Evolutionary conservation across 2,797 vertebrate species (phyloP), one percentile per base, ranked within the genome.

Genomic region (Spheniscus humboldti): DNA sequence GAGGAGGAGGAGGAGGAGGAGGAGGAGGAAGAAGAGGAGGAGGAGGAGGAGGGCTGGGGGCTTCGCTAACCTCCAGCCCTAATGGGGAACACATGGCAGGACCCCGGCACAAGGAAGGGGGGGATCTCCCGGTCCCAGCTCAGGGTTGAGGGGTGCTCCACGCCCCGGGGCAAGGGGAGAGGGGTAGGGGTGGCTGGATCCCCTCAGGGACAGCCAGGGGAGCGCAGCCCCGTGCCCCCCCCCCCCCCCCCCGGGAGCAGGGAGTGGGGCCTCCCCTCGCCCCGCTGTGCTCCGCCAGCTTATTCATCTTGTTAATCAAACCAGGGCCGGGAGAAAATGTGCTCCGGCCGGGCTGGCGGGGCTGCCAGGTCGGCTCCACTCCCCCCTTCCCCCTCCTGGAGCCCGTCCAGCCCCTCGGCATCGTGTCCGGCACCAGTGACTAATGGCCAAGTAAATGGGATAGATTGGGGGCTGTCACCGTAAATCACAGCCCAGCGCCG

Each of bases 21-120:
- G 48, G 76, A 20, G 77, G 81, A 47, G 7, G 35, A 35, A 35
- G 35, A 35, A 37, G 37, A 37, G 39, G 88, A 76, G 50, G 56
- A 53, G 66, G 57, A 66, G 47, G 76, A 20, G 77, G 81, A 47
- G 68, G 50, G 35, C 48, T 11, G 66, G 74, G 71, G 90, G 67
- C 86, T 95, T 45, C 12, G 7, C 48, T 57, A 60, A 73, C 92
- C 96, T 94, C 92, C 90, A 18, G 72, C 86, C 59, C 73, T 97
- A 97, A 97, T 97, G 85, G 93, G 96, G 96, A 97, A 96, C 97
- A 96, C 91, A 94, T 97, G 97, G 94, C 94, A n/a, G 55, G 94
- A 90, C 88, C 95, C 81, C 53, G 4, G 48, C 28, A 3, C 0
- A 2, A 73, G 60, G 52, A 75, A 24, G 18, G 18, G 18, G 72